A percentile compares a stretch with the other conserved stretches of the same genome.
Evolutionary conservation across 2,888 invertebrate species (phyloP).

Genomic region (Amorpha juglandis): DNA sequence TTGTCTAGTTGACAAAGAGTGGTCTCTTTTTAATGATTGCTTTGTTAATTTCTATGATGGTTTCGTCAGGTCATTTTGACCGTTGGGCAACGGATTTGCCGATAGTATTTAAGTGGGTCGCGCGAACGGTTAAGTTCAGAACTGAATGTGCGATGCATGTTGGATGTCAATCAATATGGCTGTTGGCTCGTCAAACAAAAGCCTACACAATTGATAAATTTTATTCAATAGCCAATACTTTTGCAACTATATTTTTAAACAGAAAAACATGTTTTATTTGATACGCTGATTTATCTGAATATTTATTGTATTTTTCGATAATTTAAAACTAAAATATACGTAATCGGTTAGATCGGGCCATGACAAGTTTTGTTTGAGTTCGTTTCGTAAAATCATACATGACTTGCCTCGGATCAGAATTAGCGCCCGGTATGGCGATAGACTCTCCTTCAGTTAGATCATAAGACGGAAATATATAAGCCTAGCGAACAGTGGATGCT

Average conservation of each 20-base stretch:
- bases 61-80: conserved; percentile 73
- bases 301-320: background rate
- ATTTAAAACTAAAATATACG: too few relatives aligned
- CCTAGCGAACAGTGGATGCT: too few relatives aligned
- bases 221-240: conserved; percentile 8
- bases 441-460: too few relatives aligned
- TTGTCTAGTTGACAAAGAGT: conserved; percentile 74
- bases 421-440: too few relatives aligned
- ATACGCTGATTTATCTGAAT: background rate
- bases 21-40: conserved; percentile 83
- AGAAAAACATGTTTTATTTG: background rate
- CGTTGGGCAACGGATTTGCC: conserved; percentile 81
- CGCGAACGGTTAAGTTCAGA: conserved; percentile 53
- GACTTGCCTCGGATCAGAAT: too few relatives aligned
- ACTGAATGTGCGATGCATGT: conserved; percentile 21
- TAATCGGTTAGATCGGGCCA: too few relatives aligned
- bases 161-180: conserved; percentile 32
- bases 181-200: conserved; percentile 8
- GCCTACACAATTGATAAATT: conserved; percentile 16
- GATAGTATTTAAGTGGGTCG: conserved; percentile 72
- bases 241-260: background rate
- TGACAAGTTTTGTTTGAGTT: too few relatives aligned
- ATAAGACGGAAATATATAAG: too few relatives aligned
- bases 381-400: too few relatives aligned
- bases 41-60: conserved; percentile 77